Percentiles rank a stretch among this genome's conserved stretches.
Conservation (phyloP, 2,888 invertebrate species). For the Caenorhabditis sp. region DNA sequence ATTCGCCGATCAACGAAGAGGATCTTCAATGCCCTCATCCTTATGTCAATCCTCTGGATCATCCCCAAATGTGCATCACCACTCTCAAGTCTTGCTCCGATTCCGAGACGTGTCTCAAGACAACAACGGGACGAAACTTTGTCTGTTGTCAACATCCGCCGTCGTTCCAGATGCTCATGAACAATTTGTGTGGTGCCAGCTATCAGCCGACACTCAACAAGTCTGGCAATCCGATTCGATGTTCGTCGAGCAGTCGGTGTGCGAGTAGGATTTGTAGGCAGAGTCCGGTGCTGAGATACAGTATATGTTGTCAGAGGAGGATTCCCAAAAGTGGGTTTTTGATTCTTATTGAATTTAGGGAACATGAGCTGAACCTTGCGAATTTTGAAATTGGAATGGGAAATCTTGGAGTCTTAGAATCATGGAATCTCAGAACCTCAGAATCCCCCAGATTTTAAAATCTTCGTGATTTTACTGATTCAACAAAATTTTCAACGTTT, state of each 20-base stretch:
- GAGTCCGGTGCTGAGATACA: constrained; percentile 71
- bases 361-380: too few relatives aligned
- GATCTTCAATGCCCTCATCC: constrained; percentile 72
- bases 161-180: constrained; percentile 62
- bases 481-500: not conserved
- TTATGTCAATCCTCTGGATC: constrained; percentile 70
- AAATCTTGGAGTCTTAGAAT: too few relatives aligned
- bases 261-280: constrained; percentile 71
- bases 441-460: too few relatives aligned
- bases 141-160: constrained; percentile 67
- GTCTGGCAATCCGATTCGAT: constrained; percentile 73
- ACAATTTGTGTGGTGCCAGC: constrained; percentile 60
- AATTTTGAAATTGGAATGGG: too few relatives aligned
- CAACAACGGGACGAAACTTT: constrained; percentile 34
- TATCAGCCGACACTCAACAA: constrained; percentile 64
- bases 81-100: constrained; percentile 71
- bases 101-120: constrained; percentile 57
- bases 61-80: constrained; percentile 73
- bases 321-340: constrained; percentile 26
- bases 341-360: too few relatives aligned
- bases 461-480: not conserved
- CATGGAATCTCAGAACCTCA: too few relatives aligned
- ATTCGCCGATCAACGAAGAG: constrained; percentile 22
- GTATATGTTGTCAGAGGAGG: constrained; percentile 73
- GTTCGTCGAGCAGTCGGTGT: constrained; percentile 70